Percentiles rank a stretch among this genome's conserved stretches.
Evolutionary conservation across 2,888 invertebrate genomes (phyloP).

Genomic region (Anoplius nigerrimus): DNA sequence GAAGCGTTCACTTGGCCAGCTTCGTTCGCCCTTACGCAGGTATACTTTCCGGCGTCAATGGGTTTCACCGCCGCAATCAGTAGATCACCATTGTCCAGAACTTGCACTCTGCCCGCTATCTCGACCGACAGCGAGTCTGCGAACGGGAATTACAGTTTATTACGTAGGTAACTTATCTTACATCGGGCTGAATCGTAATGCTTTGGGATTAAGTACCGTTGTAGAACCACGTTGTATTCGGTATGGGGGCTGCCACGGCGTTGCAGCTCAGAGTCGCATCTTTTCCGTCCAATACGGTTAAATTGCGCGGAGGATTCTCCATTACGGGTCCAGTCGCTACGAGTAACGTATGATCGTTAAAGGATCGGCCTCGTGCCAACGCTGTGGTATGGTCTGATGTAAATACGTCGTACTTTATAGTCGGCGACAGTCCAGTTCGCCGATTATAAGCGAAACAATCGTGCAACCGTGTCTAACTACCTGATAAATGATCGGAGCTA

Average conservation of each 20-base stretch:
- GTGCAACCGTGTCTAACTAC: no score
- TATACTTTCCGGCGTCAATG: conserved; percentile 91
- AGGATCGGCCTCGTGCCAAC: background rate
- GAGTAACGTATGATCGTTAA: conserved; percentile 59
- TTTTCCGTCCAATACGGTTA: conserved; percentile 94
- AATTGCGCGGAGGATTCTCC: conserved; percentile 88
- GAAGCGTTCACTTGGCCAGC: conserved; percentile 90
- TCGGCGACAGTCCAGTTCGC: no score
- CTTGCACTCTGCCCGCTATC: conserved; percentile 86
- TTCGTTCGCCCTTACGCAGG: conserved; percentile 91
- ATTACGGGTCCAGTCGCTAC: conserved; percentile 92
- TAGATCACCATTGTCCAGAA: conserved; percentile 90
- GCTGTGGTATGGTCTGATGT: background rate
- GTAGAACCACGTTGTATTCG: conserved; percentile 93
- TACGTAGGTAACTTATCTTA: conserved; percentile 15
- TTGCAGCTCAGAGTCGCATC: conserved; percentile 92
- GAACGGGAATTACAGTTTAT: conserved; percentile 36
- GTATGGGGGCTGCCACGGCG: conserved; percentile 92
- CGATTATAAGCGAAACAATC: no score
- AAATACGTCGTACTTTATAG: conserved; percentile 3
- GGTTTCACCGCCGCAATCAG: conserved; percentile 90
- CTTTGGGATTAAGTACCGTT: conserved; percentile 80
- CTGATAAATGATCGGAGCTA: no score
- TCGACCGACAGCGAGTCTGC: conserved; percentile 80
- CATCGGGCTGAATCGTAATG: conserved; percentile 25